Conservation (phyloP, 2,113 vertebrate species). For the Sterna hirundo region DNA sequence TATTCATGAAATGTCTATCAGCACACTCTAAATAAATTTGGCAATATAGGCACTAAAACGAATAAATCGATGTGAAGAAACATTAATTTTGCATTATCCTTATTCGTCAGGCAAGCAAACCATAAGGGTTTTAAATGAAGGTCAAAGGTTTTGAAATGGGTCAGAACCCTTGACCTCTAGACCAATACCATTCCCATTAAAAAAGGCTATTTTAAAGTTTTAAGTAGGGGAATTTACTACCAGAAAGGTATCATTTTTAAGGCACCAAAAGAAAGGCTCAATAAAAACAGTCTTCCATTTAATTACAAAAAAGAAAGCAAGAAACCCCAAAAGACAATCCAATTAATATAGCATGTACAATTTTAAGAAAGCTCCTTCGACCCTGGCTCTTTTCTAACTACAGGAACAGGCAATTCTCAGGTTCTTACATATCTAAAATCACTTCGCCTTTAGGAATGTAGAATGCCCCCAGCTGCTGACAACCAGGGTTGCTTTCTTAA, state of each 20-base stretch:
- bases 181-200: constrained; percentile 86
- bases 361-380: background rate
- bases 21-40: constrained; percentile 94
- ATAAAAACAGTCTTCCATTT: constrained; percentile 73
- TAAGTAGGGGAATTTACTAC: constrained; percentile 82
- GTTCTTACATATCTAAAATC: constrained; percentile 10
- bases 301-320: constrained; percentile 73
- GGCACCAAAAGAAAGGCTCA: constrained; percentile 71
- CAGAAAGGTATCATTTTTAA: constrained; percentile 76
- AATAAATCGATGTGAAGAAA: constrained; percentile 92
- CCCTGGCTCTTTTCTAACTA: background rate
- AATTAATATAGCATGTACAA: background rate
- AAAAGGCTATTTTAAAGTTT: constrained; percentile 84
- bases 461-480: constrained; percentile 20
- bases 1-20: constrained; percentile 97
- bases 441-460: constrained; percentile 24
- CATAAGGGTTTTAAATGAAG: constrained; percentile 81
- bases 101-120: constrained; percentile 88
- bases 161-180: constrained; percentile 92
- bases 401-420: background rate
- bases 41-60: constrained; percentile 86
- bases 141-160: constrained; percentile 91
- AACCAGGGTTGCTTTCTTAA: constrained; percentile 13
- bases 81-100: constrained; percentile 99
- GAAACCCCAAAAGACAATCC: background rate